A percentile compares a stretch with the other conserved stretches of the same genome.
Conservation (phyloP, 1,140 invertebrate genomes). For the Popillia japonica region DNA sequence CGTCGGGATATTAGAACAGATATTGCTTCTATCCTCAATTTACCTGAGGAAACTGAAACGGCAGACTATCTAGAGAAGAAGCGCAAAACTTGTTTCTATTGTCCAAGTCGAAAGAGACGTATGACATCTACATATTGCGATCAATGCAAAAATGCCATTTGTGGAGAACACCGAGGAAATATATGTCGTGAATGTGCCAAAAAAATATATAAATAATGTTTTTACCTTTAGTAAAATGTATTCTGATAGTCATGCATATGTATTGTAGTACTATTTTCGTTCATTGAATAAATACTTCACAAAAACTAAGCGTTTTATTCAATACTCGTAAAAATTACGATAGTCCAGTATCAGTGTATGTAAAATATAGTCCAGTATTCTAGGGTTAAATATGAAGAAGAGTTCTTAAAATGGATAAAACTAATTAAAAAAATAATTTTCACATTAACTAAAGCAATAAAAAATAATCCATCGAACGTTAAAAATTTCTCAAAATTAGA, state of each 20-base stretch:
- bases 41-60: constrained; percentile 7
- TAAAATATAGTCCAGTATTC: neutral
- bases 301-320: neutral
- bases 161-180: neutral
- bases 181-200: neutral
- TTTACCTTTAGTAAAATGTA: neutral
- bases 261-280: neutral
- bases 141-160: constrained; percentile 20
- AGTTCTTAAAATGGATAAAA: no score
- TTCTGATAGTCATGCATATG: neutral
- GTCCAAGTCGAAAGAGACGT: constrained; percentile 27
- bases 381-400: constrained; percentile 14
- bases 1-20: neutral
- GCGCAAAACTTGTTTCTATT: constrained; percentile 38
- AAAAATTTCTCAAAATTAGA: no score
- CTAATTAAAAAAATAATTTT: no score
- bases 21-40: neutral
- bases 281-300: constrained; percentile 53
- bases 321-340: constrained; percentile 14
- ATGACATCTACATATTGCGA: constrained; percentile 35
- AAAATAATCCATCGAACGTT: no score
- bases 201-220: neutral
- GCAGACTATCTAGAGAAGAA: constrained; percentile 7
- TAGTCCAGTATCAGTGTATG: neutral
- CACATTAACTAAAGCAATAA: no score